Evolutionary conservation across 2,113 vertebrate species (phyloP).

Genomic region (Lontra canadensis): DNA sequence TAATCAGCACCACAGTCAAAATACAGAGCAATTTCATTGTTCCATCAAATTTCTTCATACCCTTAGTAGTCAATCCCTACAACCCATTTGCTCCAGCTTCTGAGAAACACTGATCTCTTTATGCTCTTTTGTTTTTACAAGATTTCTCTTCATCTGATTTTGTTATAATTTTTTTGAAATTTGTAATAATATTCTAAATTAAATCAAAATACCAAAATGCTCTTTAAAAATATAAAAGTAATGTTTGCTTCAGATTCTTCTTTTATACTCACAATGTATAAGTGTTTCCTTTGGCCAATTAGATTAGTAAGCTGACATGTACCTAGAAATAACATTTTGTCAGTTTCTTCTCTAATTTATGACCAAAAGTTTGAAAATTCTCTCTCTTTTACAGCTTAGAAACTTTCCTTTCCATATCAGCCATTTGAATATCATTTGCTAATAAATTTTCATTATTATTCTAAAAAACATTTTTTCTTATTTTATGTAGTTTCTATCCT

Average conservation of each 20-base stretch:
- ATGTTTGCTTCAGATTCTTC: background rate
- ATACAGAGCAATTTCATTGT: background rate
- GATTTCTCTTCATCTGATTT: background rate
- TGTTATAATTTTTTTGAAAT: background rate
- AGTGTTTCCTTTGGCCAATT: background rate
- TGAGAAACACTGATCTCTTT: background rate
- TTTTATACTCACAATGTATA: background rate
- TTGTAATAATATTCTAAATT: background rate
- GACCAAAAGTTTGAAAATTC: background rate
- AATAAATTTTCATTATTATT: background rate
- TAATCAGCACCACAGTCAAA: background rate
- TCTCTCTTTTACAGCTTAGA: background rate
- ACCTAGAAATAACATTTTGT: background rate
- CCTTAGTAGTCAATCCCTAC: accelerated
- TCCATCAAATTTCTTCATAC: background rate
- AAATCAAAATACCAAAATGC: background rate
- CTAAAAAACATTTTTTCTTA: background rate
- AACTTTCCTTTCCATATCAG: background rate
- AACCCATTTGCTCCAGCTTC: no score
- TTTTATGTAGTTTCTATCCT: background rate
- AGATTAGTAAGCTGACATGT: background rate
- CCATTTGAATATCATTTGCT: background rate
- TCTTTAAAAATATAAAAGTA: background rate
- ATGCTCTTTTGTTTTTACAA: background rate
- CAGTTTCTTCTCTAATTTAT: background rate